Evolutionary conservation across 1,140 invertebrate species (phyloP).

Genomic region (Palaemon carinicauda): DNA sequence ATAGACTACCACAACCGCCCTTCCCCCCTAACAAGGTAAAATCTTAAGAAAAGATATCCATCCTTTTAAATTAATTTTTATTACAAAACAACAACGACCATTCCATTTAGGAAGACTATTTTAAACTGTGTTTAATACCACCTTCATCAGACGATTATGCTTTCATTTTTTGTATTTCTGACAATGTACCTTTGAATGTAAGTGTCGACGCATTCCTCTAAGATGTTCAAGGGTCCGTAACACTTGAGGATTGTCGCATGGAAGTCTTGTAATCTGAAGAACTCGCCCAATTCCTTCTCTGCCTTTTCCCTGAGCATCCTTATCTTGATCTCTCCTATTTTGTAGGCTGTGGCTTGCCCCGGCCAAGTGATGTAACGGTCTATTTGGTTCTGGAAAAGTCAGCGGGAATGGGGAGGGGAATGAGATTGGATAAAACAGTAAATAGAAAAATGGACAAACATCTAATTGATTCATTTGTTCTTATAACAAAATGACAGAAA

Average conservation of each 20-base stretch:
- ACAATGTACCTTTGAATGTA: too few species aligned
- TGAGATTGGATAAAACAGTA: too few species aligned
- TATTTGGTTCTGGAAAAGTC: constrained; percentile 62
- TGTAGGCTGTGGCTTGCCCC: constrained; percentile 44
- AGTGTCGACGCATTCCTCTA: constrained; percentile 31
- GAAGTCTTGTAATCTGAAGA: constrained; percentile 54
- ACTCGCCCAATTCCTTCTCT: constrained; percentile 62
- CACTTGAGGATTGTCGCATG: constrained; percentile 52
- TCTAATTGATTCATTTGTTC: background rate
- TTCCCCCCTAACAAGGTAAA: too few species aligned
- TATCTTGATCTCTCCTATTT: constrained; percentile 66
- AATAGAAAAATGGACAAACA: too few species aligned
- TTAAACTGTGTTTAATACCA: too few species aligned
- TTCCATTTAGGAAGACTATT: too few species aligned
- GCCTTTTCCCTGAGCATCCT: constrained; percentile 63
- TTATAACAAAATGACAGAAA: background rate
- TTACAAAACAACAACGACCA: too few species aligned
- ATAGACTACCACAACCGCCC: too few species aligned
- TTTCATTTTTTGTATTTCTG: too few species aligned
- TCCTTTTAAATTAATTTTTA: background rate
- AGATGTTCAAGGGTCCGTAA: constrained; percentile 48
- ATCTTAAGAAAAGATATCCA: too few species aligned
- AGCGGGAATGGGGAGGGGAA: too few species aligned
- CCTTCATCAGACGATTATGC: too few species aligned
- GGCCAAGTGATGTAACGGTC: constrained; percentile 68